Evolutionary conservation across 2,113 vertebrate genomes (phyloP), one percentile per base, ranked within the genome.

Genomic region (Scolopax mira): DNA sequence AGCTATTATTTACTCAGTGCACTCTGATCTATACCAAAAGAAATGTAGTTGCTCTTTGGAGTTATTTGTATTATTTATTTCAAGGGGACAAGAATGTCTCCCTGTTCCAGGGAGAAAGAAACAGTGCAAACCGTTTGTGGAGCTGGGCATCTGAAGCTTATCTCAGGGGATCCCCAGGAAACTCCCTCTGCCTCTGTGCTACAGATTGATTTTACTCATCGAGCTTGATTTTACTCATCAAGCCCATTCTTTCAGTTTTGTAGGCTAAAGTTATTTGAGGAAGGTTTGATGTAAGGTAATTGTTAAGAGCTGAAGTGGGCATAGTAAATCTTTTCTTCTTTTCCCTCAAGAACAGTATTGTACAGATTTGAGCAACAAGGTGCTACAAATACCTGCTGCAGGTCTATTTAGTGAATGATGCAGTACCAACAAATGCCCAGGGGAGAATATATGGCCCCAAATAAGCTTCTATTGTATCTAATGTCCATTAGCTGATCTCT

Each of bases 31-130:
- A 39, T 85, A 88, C 22, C 21, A 72, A 89, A 94, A 91, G n/a
- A 39, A 70, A 79, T 24, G 18, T 46, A 72, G 16, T 35, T 78
- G 51, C 49, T 91, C 30, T 87, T 85, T 85, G 44, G 48, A 79
- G 23, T 33, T 75, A 65, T 88, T 85, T 79, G n/a, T 73, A 27
- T 90, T 52, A 74, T 89, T 90, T 77, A 70, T 96, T 93, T 94
- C 61, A 48, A 24, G 41, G 28, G 35, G 81, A 42, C 35, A 89
- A 88, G 85, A 74, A 69, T n/a, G n/a, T n/a, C n/a, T n/a, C n/a
- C n/a, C 13, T 48, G 28, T 67, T 75, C 30, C 70, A 78, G 48
- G 14, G 39, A 60, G 46, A 87, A 95, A 58, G 39, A 79, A 57
- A 67, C n/a, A 35, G 31, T 55, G 41, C 77, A 69, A 79, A 80